Conservation (phyloP, 2,113 vertebrate genomes). For the Pelvicachromis taeniatus region DNA sequence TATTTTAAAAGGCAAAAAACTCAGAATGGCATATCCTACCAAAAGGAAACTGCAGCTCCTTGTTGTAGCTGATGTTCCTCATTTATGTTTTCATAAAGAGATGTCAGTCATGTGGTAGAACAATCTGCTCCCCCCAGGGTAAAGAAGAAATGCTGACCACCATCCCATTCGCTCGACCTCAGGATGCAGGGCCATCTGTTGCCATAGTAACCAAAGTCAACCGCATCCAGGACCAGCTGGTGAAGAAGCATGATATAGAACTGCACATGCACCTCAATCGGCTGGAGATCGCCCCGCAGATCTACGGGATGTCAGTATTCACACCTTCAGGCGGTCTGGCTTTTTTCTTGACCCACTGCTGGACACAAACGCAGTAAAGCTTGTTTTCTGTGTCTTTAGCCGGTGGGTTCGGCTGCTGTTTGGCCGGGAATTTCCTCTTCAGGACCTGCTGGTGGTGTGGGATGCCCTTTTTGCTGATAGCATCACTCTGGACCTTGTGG, state of each 20-base stretch:
- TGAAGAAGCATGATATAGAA: slow-evolving; percentile 95
- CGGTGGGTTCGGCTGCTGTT: slow-evolving; percentile 95
- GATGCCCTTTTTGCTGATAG: slow-evolving; percentile 95
- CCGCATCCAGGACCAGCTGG: slow-evolving; percentile 94
- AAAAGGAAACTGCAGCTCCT: background rate
- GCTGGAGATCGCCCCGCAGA: slow-evolving; percentile 96
- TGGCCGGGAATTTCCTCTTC: slow-evolving; percentile 92
- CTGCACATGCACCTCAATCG: slow-evolving; percentile 97
- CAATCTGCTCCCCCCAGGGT: slow-evolving; percentile 72
- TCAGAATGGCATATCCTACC: background rate
- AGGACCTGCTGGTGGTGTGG: slow-evolving; percentile 96
- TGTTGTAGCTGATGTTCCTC: background rate
- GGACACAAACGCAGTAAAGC: slow-evolving; percentile 15
- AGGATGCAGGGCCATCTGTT: slow-evolving; percentile 92
- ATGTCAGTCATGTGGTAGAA: background rate
- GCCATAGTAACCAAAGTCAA: slow-evolving; percentile 98
- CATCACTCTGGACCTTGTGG: slow-evolving; percentile 89
- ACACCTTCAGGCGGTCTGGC: background rate
- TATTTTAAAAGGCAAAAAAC: background rate
- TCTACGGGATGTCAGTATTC: slow-evolving; percentile 95
- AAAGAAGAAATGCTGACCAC: slow-evolving; percentile 90
- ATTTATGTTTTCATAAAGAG: background rate
- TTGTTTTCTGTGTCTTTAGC: slow-evolving; percentile 60
- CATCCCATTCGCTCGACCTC: slow-evolving; percentile 93
- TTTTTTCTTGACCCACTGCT: background rate